phyloP scores from a whole-genome alignment of 2,113 vertebrate genomes.

The Aepyceros melampus region DNA sequence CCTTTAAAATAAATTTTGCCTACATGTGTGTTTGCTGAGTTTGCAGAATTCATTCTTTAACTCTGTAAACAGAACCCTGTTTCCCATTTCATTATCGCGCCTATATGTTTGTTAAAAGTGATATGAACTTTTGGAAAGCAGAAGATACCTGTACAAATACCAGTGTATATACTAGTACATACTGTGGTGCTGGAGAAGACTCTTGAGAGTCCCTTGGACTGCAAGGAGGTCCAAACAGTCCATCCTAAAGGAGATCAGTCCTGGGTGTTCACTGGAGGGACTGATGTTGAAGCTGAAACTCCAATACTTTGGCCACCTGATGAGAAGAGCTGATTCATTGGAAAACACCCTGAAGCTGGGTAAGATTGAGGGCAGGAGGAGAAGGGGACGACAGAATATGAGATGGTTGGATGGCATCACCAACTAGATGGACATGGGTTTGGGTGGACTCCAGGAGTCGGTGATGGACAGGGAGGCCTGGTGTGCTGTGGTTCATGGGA shows the following conservation, averaged over 20 bases:
- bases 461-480: too few species aligned
- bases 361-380: too few species aligned
- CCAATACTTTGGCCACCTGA: too few species aligned
- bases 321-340: too few species aligned
- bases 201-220: neutral
- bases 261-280: neutral
- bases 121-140: neutral
- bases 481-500: too few species aligned
- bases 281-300: too few species aligned
- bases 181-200: neutral
- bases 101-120: neutral
- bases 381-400: too few species aligned
- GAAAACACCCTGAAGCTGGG: too few species aligned
- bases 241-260: neutral
- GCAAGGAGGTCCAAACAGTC: neutral
- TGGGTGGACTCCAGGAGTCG: too few species aligned
- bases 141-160: neutral
- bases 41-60: neutral
- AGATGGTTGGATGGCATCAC: too few species aligned
- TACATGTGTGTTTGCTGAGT: neutral
- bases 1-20: neutral
- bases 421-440: accelerated
- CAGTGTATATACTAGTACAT: neutral
- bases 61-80: neutral
- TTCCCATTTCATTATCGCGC: accelerated